Evolutionary conservation across 2,113 vertebrate genomes (phyloP).

Genomic region (Cricetomys ansorgei): DNA sequence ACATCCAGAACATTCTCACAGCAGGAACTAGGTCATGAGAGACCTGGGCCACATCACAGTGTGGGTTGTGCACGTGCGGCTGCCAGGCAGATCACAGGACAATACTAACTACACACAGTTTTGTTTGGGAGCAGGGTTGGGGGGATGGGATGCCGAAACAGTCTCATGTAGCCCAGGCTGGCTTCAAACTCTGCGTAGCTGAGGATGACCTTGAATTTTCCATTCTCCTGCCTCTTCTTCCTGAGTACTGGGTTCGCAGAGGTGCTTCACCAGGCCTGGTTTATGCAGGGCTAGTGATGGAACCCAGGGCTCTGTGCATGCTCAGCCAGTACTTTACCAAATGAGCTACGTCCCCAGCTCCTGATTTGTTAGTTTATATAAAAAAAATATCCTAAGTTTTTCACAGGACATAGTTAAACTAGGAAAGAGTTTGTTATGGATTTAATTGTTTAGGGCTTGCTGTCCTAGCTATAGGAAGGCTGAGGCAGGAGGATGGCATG

Average conservation of each 20-base stretch:
- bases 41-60: not conserved
- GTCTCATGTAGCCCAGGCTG: not conserved
- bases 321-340: not conserved
- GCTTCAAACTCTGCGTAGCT: not conserved
- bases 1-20: not conserved
- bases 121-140: not conserved
- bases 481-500: no score
- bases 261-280: not conserved
- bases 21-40: not conserved
- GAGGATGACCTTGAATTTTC: not conserved
- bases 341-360: not conserved
- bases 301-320: no score
- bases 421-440: not conserved
- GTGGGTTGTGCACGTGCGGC: not conserved
- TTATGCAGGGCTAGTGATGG: not conserved
- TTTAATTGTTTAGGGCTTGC: not conserved
- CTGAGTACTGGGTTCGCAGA: not conserved
- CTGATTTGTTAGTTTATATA: not conserved
- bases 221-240: no score
- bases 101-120: not conserved
- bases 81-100: not conserved
- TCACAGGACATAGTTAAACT: not conserved
- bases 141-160: not conserved
- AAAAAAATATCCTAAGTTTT: not conserved
- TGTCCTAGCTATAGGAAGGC: not conserved